phyloP scores from a whole-genome alignment of 2,797 vertebrate species.

The Macroramphosus scolopax region DNA sequence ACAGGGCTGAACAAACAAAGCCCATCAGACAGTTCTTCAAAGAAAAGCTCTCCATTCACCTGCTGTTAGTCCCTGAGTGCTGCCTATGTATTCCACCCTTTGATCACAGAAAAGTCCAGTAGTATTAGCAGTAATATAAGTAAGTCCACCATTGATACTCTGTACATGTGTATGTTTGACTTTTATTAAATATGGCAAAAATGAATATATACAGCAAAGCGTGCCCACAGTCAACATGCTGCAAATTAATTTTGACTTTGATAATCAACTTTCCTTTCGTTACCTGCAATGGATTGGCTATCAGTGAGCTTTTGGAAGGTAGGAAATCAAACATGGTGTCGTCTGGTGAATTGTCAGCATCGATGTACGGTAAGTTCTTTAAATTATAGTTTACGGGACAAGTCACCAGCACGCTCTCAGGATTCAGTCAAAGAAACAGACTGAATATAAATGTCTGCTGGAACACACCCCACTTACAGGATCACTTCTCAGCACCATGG shows the following conservation, averaged over 20 bases:
- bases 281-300: not conserved
- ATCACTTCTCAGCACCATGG: not conserved
- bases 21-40: constrained; percentile 55
- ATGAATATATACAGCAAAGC: not conserved
- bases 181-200: no score
- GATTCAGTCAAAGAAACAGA: no score
- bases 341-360: not conserved
- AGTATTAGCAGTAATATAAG: constrained; percentile 7
- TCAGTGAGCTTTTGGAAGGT: not conserved
- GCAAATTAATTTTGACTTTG: not conserved
- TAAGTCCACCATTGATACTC: no score
- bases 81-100: constrained; percentile 31
- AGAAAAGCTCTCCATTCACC: constrained; percentile 57
- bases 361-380: no score
- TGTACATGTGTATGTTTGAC: no score
- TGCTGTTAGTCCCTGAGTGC: constrained; percentile 51
- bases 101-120: constrained; percentile 28
- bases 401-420: no score
- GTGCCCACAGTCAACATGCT: not conserved
- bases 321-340: not conserved
- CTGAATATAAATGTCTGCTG: no score
- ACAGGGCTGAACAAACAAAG: constrained; percentile 69
- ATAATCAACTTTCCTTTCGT: not conserved
- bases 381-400: no score
- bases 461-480: no score